These are phyloP conservation scores for Bubo scandiacus DNA, from an alignment of 2,113 vertebrate genomes.

Conservation along the genomic window DNA sequence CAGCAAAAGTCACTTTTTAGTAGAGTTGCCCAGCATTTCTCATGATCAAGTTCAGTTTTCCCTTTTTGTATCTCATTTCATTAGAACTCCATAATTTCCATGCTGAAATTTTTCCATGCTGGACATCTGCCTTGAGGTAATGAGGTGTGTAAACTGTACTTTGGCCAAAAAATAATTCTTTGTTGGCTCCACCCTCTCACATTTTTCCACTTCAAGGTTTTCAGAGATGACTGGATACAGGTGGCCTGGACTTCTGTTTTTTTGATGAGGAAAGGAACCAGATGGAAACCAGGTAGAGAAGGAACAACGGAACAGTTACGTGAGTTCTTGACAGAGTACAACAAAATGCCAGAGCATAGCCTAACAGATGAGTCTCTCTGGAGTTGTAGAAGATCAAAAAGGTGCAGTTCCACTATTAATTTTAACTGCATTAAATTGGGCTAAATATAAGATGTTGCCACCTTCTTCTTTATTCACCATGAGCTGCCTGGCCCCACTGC, in stretches of 20 bases:
- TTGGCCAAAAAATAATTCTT: not conserved
- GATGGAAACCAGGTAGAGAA: not conserved
- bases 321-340: not conserved
- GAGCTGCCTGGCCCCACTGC: not conserved
- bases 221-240: not conserved
- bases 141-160: not conserved
- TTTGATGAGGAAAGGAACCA: not conserved
- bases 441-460: not conserved
- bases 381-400: not conserved
- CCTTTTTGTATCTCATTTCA: not conserved
- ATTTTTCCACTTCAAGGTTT: not conserved
- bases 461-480: not conserved
- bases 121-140: not conserved
- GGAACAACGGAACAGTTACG: not conserved
- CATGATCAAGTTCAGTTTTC: not conserved
- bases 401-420: not conserved
- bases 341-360: not conserved
- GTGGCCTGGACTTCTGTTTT: not conserved
- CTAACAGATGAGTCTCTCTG: not conserved
- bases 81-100: not conserved
- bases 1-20: not conserved
- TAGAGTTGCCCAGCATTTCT: not conserved
- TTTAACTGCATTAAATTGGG: not conserved
- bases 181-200: not conserved
- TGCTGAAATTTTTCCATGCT: not conserved